phyloP scores from a whole-genome alignment of 2,797 vertebrate genomes.

The Lepidocolaptes lacrymiger region DNA sequence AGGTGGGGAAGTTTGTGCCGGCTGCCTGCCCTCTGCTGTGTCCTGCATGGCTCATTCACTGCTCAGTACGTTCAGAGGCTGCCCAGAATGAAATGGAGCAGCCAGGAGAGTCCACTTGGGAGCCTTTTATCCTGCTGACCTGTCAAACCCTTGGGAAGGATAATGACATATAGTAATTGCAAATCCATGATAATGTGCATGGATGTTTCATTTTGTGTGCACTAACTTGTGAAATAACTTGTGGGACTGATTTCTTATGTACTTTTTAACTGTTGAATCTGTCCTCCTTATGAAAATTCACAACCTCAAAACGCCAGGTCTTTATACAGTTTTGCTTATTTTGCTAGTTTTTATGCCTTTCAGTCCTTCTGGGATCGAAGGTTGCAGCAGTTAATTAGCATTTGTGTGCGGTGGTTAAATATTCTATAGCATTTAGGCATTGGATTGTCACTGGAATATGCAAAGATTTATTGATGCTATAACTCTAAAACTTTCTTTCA shows the following conservation, averaged over 20 bases:
- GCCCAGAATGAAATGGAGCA: neutral
- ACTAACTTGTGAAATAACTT: neutral
- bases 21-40: neutral
- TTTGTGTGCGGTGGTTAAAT: neutral
- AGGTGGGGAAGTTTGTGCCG: accelerated
- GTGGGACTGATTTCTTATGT: neutral
- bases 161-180: neutral
- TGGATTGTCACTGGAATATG: neutral
- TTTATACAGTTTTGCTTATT: neutral
- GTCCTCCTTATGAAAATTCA: neutral
- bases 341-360: neutral
- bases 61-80: neutral
- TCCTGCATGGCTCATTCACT: neutral
- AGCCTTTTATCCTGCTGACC: neutral
- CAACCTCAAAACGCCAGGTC: neutral
- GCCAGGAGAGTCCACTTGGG: neutral
- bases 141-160: neutral
- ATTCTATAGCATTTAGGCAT: neutral
- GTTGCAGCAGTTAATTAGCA: neutral
- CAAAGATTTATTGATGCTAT: neutral
- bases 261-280: neutral
- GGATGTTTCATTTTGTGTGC: neutral
- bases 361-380: neutral
- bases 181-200: neutral
- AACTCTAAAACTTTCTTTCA: neutral